Base-by-base conservation (phyloP, 1,140 invertebrate genomes). In the Drosophila subobscura region DNA sequence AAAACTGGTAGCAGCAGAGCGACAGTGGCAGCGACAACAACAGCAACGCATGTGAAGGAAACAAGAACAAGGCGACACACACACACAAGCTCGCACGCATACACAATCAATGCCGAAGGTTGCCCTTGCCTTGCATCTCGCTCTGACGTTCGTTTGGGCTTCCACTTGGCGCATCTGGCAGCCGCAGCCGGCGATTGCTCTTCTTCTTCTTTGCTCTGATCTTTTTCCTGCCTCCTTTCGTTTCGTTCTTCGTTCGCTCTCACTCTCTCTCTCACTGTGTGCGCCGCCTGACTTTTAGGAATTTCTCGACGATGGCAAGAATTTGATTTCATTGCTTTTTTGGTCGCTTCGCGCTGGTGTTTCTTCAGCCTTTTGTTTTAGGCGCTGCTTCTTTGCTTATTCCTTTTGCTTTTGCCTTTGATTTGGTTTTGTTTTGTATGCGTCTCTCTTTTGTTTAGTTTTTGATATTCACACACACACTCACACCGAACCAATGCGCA, bases 291-390 rank as follows among this genome's bases (percentile, higher is more conserved):
- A 79, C 79, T 89, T 84, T 89, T 77, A 73, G 86, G 86, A 90
- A 90, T 90, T 90, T 88, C 66, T 66, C 58, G 79, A 75, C 76
- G 88, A 90, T 77, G 88, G 78, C 71, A 89, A 83, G 88, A 90
- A 90, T 90, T 90, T 90, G 56, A 77, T 86, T 79, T 72, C 63
- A 77, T 81, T 85, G 77, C 81, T 81, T 37, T 37, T 37, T 86
- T 86, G 67, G 50, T 57, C 77, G 64, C 72, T 33, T 37, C 33
- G 33, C 33, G 33, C 33, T 37, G 10, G 65, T 47, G 57, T 80
- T 86, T 86, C 73, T 71, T 80, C 22, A 44, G 57, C 45, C 81
- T 86, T 85, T 81, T 83, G 84, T 86, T 89, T 86, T 89, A 89
- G 84, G 54, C 75, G 60, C 54, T 61, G 54, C 50, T 86, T 68